phyloP scores from a whole-genome alignment of 2,888 invertebrate genomes.

The Schizotus pectinicornis region DNA sequence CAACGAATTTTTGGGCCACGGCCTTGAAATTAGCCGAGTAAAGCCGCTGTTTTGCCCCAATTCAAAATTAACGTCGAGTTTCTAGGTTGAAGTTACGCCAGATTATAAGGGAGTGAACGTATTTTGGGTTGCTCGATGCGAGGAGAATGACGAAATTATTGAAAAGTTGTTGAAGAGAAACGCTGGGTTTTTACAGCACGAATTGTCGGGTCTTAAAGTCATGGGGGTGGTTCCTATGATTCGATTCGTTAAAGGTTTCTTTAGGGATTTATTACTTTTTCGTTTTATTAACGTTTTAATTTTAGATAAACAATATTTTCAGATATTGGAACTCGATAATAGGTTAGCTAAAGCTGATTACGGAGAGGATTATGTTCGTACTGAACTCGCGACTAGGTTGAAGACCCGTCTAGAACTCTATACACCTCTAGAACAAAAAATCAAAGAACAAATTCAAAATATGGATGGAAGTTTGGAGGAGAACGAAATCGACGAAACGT shows the following conservation, averaged over 20 bases:
- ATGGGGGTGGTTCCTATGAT: slow-evolving; percentile 80
- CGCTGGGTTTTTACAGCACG: slow-evolving; percentile 70
- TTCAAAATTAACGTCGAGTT: slow-evolving; percentile 16
- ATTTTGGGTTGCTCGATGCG: slow-evolving; percentile 72
- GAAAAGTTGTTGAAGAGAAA: slow-evolving; percentile 63
- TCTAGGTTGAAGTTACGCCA: slow-evolving; percentile 68
- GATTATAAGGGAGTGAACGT: slow-evolving; percentile 74
- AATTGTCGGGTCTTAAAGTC: slow-evolving; percentile 72
- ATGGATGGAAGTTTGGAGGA: slow-evolving; percentile 42
- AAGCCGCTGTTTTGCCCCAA: neutral
- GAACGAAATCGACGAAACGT: slow-evolving; percentile 54
- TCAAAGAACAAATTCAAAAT: slow-evolving; percentile 51
- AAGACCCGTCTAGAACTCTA: slow-evolving; percentile 57
- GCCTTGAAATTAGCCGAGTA: slow-evolving; percentile 77
- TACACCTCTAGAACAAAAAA: slow-evolving; percentile 60
- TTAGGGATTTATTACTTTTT: slow-evolving; percentile 8
- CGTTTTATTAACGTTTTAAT: slow-evolving; percentile 9
- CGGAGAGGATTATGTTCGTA: slow-evolving; percentile 68
- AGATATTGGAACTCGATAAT: slow-evolving; percentile 65
- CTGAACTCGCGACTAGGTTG: slow-evolving; percentile 51
- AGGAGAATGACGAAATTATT: slow-evolving; percentile 60
- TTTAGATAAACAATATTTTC: slow-evolving; percentile 66
- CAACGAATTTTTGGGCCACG: slow-evolving; percentile 66
- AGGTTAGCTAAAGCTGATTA: slow-evolving; percentile 69
- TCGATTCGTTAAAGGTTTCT: slow-evolving; percentile 70